A percentile compares a stretch with the other conserved stretches of the same genome.
These are phyloP conservation scores for Odocoileus hemionus DNA, from an alignment of 2,113 vertebrate species.

Conservation along the genomic window DNA sequence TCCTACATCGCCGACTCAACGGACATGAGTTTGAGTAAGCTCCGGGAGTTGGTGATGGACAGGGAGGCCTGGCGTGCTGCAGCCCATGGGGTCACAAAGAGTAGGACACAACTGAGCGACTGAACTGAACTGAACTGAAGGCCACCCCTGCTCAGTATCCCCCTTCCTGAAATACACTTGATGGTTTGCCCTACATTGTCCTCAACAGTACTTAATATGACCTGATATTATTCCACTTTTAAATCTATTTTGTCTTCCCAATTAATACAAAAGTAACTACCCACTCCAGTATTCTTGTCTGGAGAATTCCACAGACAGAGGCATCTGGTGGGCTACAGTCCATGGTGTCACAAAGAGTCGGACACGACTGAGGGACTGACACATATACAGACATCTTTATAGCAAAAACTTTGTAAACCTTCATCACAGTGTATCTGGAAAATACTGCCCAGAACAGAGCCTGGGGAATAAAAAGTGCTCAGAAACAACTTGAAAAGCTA, in stretches of 20 bases:
- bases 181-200: neutral
- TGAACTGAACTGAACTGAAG: neutral
- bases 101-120: fast-evolving
- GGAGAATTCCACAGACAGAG: neutral
- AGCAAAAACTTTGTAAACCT: neutral
- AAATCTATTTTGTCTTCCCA: neutral
- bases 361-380: neutral
- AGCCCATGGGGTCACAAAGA: neutral
- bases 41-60: neutral
- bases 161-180: neutral
- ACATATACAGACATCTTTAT: neutral
- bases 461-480: neutral
- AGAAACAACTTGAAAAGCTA: neutral
- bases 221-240: neutral
- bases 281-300: neutral
- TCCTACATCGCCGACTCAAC: fast-evolving
- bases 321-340: neutral
- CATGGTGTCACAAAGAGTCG: neutral
- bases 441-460: neutral
- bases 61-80: neutral
- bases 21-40: neutral
- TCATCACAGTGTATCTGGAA: neutral
- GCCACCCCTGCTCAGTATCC: neutral
- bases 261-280: neutral
- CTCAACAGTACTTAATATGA: neutral